Conservation (phyloP, 1,140 invertebrate species). For the Sipha flava region DNA sequence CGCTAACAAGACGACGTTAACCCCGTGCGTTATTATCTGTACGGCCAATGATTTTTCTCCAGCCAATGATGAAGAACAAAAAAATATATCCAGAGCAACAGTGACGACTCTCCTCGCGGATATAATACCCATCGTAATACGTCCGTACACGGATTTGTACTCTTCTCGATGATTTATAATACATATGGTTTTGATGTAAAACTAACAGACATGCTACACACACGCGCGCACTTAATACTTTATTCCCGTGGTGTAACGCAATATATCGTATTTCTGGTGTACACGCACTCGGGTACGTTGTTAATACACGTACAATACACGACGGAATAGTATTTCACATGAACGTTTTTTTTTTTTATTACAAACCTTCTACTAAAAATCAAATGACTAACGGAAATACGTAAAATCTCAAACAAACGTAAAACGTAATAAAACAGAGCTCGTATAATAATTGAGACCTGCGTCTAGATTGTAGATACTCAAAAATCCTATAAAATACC, state of each 20-base stretch:
- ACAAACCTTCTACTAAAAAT: too few relatives aligned
- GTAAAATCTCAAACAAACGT: too few relatives aligned
- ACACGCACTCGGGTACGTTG: not conserved
- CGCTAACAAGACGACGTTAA: too few relatives aligned
- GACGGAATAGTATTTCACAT: not conserved
- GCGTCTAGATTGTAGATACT: too few relatives aligned
- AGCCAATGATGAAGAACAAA: not conserved
- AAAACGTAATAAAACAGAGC: too few relatives aligned
- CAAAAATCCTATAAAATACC: too few relatives aligned
- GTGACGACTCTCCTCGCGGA: not conserved
- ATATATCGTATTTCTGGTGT: constrained; percentile 9
- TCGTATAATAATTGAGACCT: too few relatives aligned
- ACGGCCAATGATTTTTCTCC: too few relatives aligned
- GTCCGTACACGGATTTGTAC: not conserved
- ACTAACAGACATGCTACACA: not conserved
- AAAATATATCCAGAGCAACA: not conserved
- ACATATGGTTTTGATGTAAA: not conserved
- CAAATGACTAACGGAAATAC: too few relatives aligned
- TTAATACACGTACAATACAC: too few relatives aligned
- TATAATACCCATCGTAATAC: not conserved
- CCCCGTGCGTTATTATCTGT: too few relatives aligned
- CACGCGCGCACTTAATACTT: not conserved
- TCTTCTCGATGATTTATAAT: constrained; percentile 2
- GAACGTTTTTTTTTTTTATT: not conserved
- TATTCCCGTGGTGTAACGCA: constrained; percentile 1